Evolutionary conservation across 2,888 invertebrate genomes (phyloP).

Genomic region (Tenthredo scrophulariae): DNA sequence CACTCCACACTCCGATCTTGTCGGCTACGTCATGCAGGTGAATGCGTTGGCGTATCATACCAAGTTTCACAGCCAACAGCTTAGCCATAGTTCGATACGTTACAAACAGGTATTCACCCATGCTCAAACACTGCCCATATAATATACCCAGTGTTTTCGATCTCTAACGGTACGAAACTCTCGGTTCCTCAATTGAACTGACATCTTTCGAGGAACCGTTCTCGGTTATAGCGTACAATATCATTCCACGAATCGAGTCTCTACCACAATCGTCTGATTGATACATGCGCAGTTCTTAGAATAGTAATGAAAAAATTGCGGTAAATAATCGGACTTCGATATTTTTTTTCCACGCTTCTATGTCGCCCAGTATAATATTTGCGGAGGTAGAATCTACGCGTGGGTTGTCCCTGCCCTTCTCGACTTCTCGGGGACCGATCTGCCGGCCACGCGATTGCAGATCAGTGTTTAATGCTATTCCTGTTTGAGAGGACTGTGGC

Average conservation of each 20-base stretch:
- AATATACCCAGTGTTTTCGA: conserved; percentile 35
- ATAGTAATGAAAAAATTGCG: background rate
- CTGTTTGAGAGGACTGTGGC: conserved; percentile 59
- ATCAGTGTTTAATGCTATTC: conserved; percentile 64
- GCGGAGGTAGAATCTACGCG: conserved; percentile 41
- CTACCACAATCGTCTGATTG: background rate
- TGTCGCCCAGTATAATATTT: conserved; percentile 27
- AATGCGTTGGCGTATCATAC: conserved; percentile 70
- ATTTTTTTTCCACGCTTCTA: background rate
- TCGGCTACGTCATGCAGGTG: conserved; percentile 75
- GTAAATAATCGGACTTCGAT: background rate
- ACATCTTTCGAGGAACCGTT: background rate
- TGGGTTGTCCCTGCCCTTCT: conserved; percentile 50
- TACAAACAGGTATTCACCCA: conserved; percentile 64
- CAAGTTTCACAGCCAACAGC: conserved; percentile 61
- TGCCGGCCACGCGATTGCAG: conserved; percentile 57
- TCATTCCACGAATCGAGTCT: background rate
- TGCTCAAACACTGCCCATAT: background rate
- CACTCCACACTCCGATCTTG: conserved; percentile 64
- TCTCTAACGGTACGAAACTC: background rate
- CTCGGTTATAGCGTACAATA: background rate
- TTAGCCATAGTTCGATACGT: conserved; percentile 63
- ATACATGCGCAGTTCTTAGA: conserved; percentile 2
- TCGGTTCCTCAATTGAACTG: background rate
- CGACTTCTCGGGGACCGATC: conserved; percentile 49